Percentiles rank a stretch among this genome's conserved stretches.
phyloP scores from a whole-genome alignment of 2,888 invertebrate genomes.

The Epinotia ramella region DNA sequence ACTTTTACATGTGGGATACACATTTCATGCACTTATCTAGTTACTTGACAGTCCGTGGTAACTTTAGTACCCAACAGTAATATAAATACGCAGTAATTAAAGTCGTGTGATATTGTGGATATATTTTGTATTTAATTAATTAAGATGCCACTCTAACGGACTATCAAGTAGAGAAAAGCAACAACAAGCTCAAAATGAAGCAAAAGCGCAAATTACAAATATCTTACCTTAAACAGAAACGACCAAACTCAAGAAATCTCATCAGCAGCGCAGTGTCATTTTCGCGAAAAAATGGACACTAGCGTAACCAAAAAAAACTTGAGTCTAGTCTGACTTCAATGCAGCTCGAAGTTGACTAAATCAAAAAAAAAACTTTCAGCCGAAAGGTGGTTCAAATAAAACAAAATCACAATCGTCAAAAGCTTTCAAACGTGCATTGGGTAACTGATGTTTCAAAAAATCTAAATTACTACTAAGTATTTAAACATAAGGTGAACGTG shows the following conservation, averaged over 20 bases:
- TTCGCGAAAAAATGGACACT: slow-evolving; percentile 2
- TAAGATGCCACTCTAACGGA: not conserved
- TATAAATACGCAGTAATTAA: not conserved
- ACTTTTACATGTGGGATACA: slow-evolving; percentile 28
- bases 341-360: slow-evolving; percentile 37
- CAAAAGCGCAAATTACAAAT: slow-evolving; percentile 44
- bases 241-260: slow-evolving; percentile 15
- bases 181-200: slow-evolving; percentile 26
- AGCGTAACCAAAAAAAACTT: not conserved
- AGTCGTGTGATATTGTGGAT: not conserved
- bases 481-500: not conserved
- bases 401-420: slow-evolving; percentile 85
- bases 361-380: slow-evolving; percentile 62
- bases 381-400: slow-evolving; percentile 72
- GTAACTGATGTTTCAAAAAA: slow-evolving; percentile 40
- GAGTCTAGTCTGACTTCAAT: slow-evolving; percentile 9
- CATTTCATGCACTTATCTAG: slow-evolving; percentile 23
- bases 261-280: not conserved
- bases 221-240: slow-evolving; percentile 42
- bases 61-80: not conserved
- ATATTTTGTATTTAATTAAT: not conserved
- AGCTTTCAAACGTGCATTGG: slow-evolving; percentile 84
- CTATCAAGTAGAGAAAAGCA: slow-evolving; percentile 22
- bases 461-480: not conserved
- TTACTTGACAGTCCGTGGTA: not conserved